These are phyloP conservation scores for Turritopsis rubra DNA, from an alignment of 30 jellyfish, hydroid and myxozoan species.

Conservation along the genomic window DNA sequence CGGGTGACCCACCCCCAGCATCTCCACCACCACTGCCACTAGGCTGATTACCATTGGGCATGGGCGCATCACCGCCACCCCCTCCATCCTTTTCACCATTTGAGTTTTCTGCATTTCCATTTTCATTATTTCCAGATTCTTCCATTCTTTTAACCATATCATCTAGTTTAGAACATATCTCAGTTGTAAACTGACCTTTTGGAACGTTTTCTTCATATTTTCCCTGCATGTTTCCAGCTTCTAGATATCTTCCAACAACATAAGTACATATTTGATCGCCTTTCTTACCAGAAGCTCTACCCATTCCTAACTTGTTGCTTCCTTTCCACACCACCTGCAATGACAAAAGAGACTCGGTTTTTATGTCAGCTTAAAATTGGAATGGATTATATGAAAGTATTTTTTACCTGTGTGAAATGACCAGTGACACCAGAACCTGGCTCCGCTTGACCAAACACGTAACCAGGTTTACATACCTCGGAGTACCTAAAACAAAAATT, in stretches of 20 bases:
- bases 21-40: conserved; percentile 11
- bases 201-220: conserved; percentile 56
- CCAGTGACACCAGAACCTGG: conserved; percentile 48
- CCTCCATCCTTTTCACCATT: conserved; percentile 2
- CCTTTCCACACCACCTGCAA: conserved; percentile 91
- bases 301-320: conserved; percentile 75
- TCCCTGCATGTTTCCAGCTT: conserved; percentile 69
- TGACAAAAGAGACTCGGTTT: neutral
- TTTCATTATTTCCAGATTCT: neutral
- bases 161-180: neutral
- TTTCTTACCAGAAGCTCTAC: conserved; percentile 46
- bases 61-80: neutral
- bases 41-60: neutral
- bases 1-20: neutral
- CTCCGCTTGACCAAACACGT: conserved; percentile 56
- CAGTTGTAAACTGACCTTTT: conserved; percentile 60
- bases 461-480: conserved; percentile 91
- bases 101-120: neutral
- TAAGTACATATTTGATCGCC: conserved; percentile 64
- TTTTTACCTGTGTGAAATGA: conserved; percentile 68
- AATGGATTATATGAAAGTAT: neutral
- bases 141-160: neutral
- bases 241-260: conserved; percentile 74
- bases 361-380: neutral
- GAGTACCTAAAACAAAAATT: conserved; percentile 58